Evolutionary conservation across 1,140 invertebrate genomes (phyloP).

Genomic region (Limonius californicus): DNA sequence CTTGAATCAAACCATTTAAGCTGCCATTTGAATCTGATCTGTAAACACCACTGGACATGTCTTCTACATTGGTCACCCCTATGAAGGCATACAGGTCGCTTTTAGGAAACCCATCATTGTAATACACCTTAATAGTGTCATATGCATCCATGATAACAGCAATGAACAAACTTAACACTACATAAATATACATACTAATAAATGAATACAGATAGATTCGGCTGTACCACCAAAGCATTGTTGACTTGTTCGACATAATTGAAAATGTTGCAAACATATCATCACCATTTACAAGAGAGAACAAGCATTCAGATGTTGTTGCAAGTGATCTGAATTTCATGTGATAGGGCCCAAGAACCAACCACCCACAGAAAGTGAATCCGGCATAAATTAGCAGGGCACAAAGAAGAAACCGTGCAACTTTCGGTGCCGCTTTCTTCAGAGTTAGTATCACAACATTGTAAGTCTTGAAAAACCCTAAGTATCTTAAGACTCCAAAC

Average conservation of each 20-base stretch:
- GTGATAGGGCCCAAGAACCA: slow-evolving; percentile 96
- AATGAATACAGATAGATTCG: slow-evolving; percentile 96
- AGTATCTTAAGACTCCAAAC: slow-evolving; percentile 94
- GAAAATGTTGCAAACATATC: slow-evolving; percentile 99
- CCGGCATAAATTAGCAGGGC: slow-evolving; percentile 89
- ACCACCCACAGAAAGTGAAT: slow-evolving; percentile 97
- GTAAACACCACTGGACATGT: slow-evolving; percentile 68
- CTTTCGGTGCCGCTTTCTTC: slow-evolving; percentile 85
- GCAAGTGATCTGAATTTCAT: slow-evolving; percentile 91
- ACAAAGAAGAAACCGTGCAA: slow-evolving; percentile 88
- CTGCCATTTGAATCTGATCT: slow-evolving; percentile 53
- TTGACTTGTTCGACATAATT: slow-evolving; percentile 81
- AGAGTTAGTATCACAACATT: slow-evolving; percentile 97
- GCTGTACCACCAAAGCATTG: slow-evolving; percentile 92
- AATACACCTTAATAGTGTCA: slow-evolving; percentile 93
- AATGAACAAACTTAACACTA: slow-evolving; percentile 96
- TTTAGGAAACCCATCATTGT: slow-evolving; percentile 82
- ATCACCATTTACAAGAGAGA: slow-evolving; percentile 97
- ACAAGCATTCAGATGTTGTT: slow-evolving; percentile 86
- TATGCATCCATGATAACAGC: slow-evolving; percentile 99
- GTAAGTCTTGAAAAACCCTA: slow-evolving; percentile 97
- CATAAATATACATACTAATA: slow-evolving; percentile 96
- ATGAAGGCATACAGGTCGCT: slow-evolving; percentile 80
- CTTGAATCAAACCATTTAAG: slow-evolving; percentile 48
- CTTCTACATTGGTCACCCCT: slow-evolving; percentile 60